Percentiles rank a stretch among this genome's conserved stretches.
Conservation (phyloP, 2,797 vertebrate genomes). For the Simalia tracyae region DNA sequence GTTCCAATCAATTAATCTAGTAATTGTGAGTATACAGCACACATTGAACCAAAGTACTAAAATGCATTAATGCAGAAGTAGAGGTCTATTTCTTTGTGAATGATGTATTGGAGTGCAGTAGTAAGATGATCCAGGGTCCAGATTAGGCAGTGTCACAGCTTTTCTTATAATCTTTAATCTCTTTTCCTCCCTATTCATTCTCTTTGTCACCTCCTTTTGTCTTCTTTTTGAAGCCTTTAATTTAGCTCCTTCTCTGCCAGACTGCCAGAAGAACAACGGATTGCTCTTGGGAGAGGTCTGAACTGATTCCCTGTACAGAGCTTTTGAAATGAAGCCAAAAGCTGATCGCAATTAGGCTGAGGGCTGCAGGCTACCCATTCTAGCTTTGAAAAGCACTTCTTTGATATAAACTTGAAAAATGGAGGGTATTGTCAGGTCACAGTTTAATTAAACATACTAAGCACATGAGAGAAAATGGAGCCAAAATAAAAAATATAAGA, state of each 20-base stretch:
- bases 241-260: background rate
- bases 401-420: background rate
- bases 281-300: background rate
- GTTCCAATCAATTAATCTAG: conserved; percentile 5
- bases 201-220: background rate
- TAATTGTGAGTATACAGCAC: background rate
- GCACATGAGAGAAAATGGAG: background rate
- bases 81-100: background rate
- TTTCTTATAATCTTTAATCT: background rate
- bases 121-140: background rate
- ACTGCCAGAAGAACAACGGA: background rate
- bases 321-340: background rate
- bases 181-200: background rate
- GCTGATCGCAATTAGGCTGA: background rate
- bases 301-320: background rate
- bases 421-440: background rate
- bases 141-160: background rate
- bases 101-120: background rate
- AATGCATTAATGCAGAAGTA: background rate
- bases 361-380: background rate
- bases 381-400: fast-evolving
- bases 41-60: conserved; percentile 12
- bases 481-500: background rate
- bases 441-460: background rate
- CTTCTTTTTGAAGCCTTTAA: background rate